Base-by-base conservation (phyloP, 1,140 invertebrate genomes). In the Stenopsyche tienmushanensis region DNA sequence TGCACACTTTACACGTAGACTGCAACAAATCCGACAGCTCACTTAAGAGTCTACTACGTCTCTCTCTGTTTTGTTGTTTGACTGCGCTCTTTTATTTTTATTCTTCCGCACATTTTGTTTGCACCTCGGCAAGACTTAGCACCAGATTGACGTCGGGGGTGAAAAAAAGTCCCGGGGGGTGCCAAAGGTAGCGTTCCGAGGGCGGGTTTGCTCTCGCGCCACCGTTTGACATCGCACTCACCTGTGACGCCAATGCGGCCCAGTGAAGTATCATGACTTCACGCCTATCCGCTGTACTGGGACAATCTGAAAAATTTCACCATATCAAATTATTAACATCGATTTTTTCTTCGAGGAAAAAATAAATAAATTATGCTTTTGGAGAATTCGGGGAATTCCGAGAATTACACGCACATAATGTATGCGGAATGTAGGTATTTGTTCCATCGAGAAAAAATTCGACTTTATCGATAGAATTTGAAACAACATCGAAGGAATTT, bases 91-190 rank as follows among this genome's bases (percentile, higher is more conserved):
- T 57, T 58, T 57, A 10, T 55, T 62, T 58, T 65, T 58, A 62
- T 55, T 65, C 42, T 29, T 52, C 57, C 57, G 62, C 24, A 62
- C 66, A 67, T 67, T 64, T 64, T 60, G 62, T 60, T 45, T 23
- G 45, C 54, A 53, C 62, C 62, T 63, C 62, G 17, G 20, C 39
- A 20, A 23, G 49, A 10, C 25, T 62, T 34, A 21, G 59, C 59
- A 24, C 45, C 26, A 34, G 26, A 63, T 42, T 52, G 62, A 45
- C 57, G 26, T 13, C 23, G 9, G 21, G 10, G 41, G 53, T 29
- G 2, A 5, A 7, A 34, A 34, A 34, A 5, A 34, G 29, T 34
- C 13, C 13, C 29, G 29, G 25, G 29, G 25, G 42, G 41, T 26
- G 42, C 57, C 20, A 15, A 10, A n/a, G 8, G 17, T n/a, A n/a